Conservation (phyloP, 2,113 vertebrate species). For the Drymodes brunneopygia region DNA sequence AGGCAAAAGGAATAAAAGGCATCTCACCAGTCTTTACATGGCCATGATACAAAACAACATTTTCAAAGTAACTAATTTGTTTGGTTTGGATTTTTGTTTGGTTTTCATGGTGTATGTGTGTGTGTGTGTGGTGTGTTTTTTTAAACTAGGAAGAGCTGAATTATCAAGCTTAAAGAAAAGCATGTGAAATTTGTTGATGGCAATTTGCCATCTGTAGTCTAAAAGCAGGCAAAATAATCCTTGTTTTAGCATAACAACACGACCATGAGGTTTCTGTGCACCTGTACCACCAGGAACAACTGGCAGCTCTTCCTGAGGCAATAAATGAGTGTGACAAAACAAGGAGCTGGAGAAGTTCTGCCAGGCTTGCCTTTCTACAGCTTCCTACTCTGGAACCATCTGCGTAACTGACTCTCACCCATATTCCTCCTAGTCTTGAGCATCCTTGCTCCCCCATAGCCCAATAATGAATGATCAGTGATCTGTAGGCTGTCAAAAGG, state of each 20-base stretch:
- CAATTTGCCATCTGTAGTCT: background rate
- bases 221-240: background rate
- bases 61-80: background rate
- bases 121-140: too few species aligned
- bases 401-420: background rate
- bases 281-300: background rate
- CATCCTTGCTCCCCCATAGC: rapidly evolving
- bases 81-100: background rate
- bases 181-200: background rate
- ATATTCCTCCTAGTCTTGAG: background rate
- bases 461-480: background rate
- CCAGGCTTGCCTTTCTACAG: background rate
- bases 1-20: background rate
- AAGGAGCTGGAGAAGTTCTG: background rate
- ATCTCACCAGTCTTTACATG: background rate
- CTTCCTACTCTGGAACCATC: background rate
- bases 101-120: too few species aligned
- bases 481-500: background rate
- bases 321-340: background rate
- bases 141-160: background rate
- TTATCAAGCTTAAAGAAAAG: background rate
- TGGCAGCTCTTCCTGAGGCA: background rate
- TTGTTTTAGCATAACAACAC: background rate
- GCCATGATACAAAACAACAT: background rate
- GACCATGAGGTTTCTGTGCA: background rate